Evolutionary conservation across 2,113 vertebrate genomes (phyloP).

Genomic region (Alligator mississippiensis): DNA sequence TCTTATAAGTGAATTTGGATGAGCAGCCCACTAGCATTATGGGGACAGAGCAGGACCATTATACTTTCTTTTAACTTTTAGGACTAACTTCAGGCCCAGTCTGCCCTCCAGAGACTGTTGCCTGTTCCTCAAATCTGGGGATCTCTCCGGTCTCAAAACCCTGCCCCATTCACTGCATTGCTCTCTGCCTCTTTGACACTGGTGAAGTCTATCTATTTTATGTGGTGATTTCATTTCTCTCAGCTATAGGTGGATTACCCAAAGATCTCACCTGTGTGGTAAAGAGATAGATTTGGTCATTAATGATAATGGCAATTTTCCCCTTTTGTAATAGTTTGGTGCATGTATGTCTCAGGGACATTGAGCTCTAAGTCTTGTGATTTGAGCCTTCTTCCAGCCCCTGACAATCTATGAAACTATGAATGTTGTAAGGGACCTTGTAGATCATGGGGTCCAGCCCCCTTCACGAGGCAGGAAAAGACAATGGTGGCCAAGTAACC

Average conservation of each 20-base stretch:
- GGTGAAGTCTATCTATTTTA: background rate
- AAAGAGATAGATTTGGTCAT: background rate
- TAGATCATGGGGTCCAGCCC: too few relatives aligned
- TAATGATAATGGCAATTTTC: background rate
- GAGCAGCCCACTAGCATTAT: background rate
- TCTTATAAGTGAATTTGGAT: background rate
- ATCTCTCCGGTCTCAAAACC: background rate
- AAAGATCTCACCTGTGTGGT: too few relatives aligned
- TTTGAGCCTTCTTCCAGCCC: background rate
- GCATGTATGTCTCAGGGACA: background rate
- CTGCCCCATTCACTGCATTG: background rate
- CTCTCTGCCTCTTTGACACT: background rate
- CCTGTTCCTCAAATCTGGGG: background rate
- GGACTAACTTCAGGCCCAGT: background rate
- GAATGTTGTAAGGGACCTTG: too few relatives aligned
- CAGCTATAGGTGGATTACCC: background rate
- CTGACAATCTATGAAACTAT: too few relatives aligned
- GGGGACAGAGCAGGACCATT: background rate
- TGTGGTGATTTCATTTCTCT: too few relatives aligned
- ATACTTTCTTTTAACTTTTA: background rate
- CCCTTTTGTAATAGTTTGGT: background rate
- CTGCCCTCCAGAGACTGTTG: background rate
- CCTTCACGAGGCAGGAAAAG: too few relatives aligned
- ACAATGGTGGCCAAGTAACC: too few relatives aligned
- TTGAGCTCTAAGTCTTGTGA: background rate